phyloP scores from a whole-genome alignment of 2,113 vertebrate genomes.

The Saguinus midas region DNA sequence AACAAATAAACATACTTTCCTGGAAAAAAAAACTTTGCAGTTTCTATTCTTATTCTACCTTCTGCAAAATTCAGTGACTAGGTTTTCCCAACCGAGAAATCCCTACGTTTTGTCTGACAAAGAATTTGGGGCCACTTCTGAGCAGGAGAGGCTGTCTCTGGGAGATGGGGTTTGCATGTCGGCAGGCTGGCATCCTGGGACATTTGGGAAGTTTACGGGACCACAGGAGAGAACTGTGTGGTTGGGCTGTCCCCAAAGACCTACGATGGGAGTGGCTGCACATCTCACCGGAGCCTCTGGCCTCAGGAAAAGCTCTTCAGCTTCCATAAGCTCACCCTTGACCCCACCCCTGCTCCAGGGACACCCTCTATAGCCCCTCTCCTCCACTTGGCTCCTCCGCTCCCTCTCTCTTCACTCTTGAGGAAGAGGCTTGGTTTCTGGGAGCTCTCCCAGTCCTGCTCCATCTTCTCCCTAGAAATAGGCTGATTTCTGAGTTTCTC shows the following conservation, averaged over 20 bases:
- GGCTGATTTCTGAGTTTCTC: neutral
- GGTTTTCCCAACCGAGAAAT: neutral
- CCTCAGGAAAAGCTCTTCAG: neutral
- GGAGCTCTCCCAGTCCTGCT: neutral
- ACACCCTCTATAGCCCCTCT: accelerated
- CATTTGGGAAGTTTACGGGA: neutral
- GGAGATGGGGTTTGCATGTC: neutral
- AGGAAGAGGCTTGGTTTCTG: neutral
- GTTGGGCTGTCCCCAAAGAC: neutral
- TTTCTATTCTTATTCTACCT: neutral
- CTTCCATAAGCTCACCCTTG: neutral
- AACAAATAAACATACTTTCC: neutral
- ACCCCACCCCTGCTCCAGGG: neutral
- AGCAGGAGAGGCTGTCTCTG: neutral
- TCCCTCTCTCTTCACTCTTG: neutral
- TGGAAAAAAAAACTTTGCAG: neutral
- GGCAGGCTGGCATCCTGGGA: neutral
- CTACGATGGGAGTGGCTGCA: neutral
- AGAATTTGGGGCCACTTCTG: neutral
- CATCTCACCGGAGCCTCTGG: neutral
- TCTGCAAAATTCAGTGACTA: neutral
- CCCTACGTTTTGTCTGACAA: neutral
- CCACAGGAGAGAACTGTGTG: neutral
- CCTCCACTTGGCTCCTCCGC: accelerated
- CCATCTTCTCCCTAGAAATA: neutral